Evolutionary conservation across 1,140 invertebrate genomes (phyloP).

Genomic region (Diprion similis): DNA sequence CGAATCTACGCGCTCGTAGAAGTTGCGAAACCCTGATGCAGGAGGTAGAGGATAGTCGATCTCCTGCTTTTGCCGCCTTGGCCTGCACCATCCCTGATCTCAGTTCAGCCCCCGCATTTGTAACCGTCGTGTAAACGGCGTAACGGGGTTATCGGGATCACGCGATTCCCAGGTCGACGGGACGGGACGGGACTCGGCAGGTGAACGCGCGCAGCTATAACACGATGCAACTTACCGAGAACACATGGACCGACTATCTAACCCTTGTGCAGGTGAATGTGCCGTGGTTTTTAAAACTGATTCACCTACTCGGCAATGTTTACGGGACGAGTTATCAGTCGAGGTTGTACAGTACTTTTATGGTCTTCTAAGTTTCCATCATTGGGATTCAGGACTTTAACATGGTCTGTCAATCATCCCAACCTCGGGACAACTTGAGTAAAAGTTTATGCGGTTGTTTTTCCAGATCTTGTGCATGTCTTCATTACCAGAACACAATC

Average conservation of each 20-base stretch:
- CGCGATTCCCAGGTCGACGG: neutral
- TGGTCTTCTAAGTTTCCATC: no score
- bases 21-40: neutral
- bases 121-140: neutral
- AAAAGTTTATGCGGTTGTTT: no score
- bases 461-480: no score
- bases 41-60: constrained; percentile 8
- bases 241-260: neutral
- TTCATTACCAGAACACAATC: no score
- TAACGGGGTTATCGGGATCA: constrained; percentile 5
- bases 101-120: constrained; percentile 19
- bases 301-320: no score
- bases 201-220: neutral
- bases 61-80: constrained; percentile 20
- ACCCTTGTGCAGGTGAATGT: neutral
- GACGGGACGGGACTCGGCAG: neutral
- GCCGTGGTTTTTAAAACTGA: neutral
- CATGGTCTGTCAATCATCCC: no score
- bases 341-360: no score
- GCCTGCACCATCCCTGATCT: constrained; percentile 39
- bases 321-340: no score
- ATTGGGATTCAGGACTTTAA: no score
- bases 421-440: no score
- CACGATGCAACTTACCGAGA: neutral
- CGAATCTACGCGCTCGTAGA: neutral